A percentile compares a stretch with the other conserved stretches of the same genome.
Conservation (phyloP, 2,888 invertebrate species). For the Leptogaster cylindrica region DNA sequence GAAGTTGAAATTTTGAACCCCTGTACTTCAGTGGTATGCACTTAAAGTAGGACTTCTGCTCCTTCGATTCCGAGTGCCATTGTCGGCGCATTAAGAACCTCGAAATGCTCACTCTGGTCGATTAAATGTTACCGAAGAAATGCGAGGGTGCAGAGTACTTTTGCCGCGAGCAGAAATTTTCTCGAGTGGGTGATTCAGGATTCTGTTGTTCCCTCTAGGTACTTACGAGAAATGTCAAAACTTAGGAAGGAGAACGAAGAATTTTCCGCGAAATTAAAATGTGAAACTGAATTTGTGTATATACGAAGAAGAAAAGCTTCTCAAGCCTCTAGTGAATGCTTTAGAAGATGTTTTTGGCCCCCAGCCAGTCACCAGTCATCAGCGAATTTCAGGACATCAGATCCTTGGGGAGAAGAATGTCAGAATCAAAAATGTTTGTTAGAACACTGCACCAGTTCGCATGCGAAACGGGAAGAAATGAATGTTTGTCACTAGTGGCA, state of each 20-base stretch:
- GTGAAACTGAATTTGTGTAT: neutral
- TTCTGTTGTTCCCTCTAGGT: neutral
- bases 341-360: too few relatives aligned
- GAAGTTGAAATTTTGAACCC: neutral
- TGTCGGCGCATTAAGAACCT: neutral
- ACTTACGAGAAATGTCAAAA: neutral
- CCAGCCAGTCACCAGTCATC: too few relatives aligned
- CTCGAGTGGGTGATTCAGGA: neutral
- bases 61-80: neutral
- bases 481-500: slow-evolving; percentile 18
- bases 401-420: too few relatives aligned
- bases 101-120: neutral
- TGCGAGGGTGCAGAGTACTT: neutral
- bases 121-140: neutral
- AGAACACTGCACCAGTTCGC: slow-evolving; percentile 8
- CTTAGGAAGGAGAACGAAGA: neutral
- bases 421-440: too few relatives aligned
- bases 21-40: neutral
- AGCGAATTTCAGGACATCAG: too few relatives aligned
- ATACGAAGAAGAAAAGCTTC: too few relatives aligned
- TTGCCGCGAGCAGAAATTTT: neutral
- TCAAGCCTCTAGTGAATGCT: too few relatives aligned
- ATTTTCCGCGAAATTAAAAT: slow-evolving; percentile 11
- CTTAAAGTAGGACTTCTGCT: slow-evolving; percentile 6
- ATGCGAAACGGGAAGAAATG: neutral